Percentiles rank a stretch among this genome's conserved stretches.
Evolutionary conservation across 2,888 invertebrate genomes (phyloP).

Genomic region (Platycnemis pennipes): DNA sequence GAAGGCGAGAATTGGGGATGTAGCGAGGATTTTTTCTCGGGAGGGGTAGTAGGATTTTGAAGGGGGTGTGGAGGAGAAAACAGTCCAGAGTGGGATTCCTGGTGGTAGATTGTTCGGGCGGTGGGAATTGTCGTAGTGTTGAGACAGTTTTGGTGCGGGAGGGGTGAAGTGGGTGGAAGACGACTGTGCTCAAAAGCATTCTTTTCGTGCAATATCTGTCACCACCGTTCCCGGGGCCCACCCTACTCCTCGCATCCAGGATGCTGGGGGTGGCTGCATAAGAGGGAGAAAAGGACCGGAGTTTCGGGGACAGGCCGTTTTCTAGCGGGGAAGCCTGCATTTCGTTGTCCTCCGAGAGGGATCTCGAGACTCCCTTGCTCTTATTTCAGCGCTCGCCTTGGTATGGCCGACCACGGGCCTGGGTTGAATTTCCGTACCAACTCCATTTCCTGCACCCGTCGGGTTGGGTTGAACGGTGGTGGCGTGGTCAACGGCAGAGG

Average conservation of each 20-base stretch:
- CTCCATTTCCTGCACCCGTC: not conserved
- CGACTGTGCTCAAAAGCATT: slow-evolving; percentile 30
- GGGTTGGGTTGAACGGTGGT: not conserved
- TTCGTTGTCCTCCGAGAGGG: too few species aligned
- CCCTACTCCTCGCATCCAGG: not conserved
- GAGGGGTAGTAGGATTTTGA: not conserved
- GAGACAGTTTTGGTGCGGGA: not conserved
- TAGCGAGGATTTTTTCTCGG: slow-evolving; percentile 21
- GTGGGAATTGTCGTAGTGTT: not conserved
- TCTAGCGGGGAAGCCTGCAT: not conserved
- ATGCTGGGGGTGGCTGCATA: too few species aligned
- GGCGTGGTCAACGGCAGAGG: not conserved
- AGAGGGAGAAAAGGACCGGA: not conserved
- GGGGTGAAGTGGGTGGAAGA: not conserved
- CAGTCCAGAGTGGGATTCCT: not conserved
- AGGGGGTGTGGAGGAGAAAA: not conserved
- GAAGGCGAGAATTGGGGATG: slow-evolving; percentile 51
- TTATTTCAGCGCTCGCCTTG: not conserved
- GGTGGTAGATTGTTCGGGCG: not conserved
- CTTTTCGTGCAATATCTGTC: slow-evolving; percentile 26
- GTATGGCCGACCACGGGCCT: not conserved
- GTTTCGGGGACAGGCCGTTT: not conserved
- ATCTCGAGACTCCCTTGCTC: not conserved
- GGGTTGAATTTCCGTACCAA: not conserved
- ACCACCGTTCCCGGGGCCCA: not conserved